phyloP scores from a whole-genome alignment of 2,113 vertebrate genomes.

The Nothoprocta pentlandii region DNA sequence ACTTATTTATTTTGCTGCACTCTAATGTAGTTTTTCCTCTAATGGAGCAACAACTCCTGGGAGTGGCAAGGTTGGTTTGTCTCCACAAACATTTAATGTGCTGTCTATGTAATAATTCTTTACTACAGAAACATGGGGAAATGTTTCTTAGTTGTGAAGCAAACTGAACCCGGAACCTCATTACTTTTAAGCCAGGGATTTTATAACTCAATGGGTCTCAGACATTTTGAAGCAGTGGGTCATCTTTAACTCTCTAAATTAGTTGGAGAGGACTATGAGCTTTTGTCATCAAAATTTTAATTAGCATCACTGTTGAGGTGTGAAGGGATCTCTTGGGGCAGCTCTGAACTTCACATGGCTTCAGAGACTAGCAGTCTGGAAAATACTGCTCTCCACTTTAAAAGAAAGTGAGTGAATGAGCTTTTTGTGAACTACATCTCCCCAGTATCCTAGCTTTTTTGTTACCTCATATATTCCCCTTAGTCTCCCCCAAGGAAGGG shows the following conservation, averaged over 20 bases:
- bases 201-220: background rate
- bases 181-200: background rate
- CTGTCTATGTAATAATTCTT: background rate
- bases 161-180: background rate
- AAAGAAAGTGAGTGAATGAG: constrained; percentile 4
- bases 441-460: background rate
- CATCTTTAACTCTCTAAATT: constrained; percentile 24
- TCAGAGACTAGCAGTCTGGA: constrained; percentile 41
- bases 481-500: background rate
- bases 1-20: background rate
- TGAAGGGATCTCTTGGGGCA: constrained; percentile 41
- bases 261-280: background rate
- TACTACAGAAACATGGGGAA: background rate
- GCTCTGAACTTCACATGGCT: constrained; percentile 4
- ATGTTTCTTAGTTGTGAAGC: background rate
- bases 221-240: background rate
- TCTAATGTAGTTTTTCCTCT: background rate
- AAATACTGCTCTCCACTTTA: constrained; percentile 34
- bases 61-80: background rate
- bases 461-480: background rate
- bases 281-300: constrained; percentile 48
- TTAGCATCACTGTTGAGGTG: constrained; percentile 34
- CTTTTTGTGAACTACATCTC: background rate
- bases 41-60: background rate
- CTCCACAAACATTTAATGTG: background rate